Evolutionary conservation across 1,140 invertebrate genomes (phyloP).

Genomic region (Trinorchestia longiramus): DNA sequence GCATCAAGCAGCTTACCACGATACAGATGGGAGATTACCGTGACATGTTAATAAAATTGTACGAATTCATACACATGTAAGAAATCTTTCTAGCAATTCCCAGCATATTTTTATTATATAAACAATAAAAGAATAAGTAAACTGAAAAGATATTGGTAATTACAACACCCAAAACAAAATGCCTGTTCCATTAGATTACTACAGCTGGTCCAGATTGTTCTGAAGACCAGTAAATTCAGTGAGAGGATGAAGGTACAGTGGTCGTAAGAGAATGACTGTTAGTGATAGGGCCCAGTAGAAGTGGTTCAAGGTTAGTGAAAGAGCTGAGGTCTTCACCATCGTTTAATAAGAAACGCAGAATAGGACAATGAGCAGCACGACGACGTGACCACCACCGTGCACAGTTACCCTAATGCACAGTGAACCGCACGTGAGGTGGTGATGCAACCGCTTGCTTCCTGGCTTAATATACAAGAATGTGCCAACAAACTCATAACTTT

Average conservation of each 20-base stretch:
- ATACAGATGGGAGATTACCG: too few species aligned
- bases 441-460: neutral
- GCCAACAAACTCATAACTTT: neutral
- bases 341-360: slow-evolving; percentile 20
- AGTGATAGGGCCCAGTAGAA: neutral
- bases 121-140: too few species aligned
- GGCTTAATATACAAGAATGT: neutral
- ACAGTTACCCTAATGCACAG: neutral
- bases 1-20: too few species aligned
- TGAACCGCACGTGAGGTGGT: too few species aligned
- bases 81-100: too few species aligned
- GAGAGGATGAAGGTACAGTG: neutral
- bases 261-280: neutral
- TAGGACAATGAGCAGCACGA: slow-evolving; percentile 24
- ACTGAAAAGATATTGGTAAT: too few species aligned
- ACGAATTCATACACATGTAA: too few species aligned
- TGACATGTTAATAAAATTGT: too few species aligned
- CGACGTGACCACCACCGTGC: neutral
- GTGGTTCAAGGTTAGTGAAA: neutral
- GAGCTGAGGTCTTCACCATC: neutral
- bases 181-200: neutral
- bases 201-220: neutral
- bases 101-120: too few species aligned
- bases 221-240: neutral
- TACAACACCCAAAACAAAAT: neutral